phyloP scores from a whole-genome alignment of 2,113 vertebrate species.

The Grallaria varia region DNA sequence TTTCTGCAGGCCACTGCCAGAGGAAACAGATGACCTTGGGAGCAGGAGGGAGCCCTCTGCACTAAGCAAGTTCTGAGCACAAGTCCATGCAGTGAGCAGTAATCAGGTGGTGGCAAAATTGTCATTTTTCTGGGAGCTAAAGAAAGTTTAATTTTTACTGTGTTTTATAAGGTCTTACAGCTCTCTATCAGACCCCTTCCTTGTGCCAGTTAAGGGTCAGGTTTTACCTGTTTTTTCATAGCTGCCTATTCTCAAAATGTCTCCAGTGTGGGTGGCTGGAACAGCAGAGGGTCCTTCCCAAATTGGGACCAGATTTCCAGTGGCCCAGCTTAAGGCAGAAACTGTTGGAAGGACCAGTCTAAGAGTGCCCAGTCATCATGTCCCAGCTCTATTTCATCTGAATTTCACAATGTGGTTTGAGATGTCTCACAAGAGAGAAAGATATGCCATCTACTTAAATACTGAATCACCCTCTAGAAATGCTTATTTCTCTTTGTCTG shows the following conservation, averaged over 20 bases:
- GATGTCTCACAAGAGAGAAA: not conserved
- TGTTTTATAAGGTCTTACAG: not conserved
- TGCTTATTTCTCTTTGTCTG: not conserved
- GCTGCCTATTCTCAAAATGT: not conserved
- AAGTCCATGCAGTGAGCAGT: not conserved
- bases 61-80: rapidly evolving
- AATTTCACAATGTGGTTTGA: not conserved
- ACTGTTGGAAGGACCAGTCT: not conserved
- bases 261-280: not conserved
- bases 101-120: not conserved
- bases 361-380: not conserved
- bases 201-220: not conserved
- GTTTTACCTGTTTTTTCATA: not conserved
- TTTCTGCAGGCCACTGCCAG: not conserved
- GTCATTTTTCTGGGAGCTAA: not conserved
- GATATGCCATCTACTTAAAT: not conserved
- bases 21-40: not conserved
- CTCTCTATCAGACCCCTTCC: not conserved
- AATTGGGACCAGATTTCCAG: not conserved
- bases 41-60: not conserved
- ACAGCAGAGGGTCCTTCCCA: not conserved
- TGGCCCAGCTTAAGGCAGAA: not conserved
- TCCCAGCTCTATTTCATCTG: not conserved
- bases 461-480: not conserved
- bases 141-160: rapidly evolving